A percentile compares a stretch with the other conserved stretches of the same genome.
Evolutionary conservation across 2,888 invertebrate genomes (phyloP).

Genomic region (Torymus aiolomorphi): DNA sequence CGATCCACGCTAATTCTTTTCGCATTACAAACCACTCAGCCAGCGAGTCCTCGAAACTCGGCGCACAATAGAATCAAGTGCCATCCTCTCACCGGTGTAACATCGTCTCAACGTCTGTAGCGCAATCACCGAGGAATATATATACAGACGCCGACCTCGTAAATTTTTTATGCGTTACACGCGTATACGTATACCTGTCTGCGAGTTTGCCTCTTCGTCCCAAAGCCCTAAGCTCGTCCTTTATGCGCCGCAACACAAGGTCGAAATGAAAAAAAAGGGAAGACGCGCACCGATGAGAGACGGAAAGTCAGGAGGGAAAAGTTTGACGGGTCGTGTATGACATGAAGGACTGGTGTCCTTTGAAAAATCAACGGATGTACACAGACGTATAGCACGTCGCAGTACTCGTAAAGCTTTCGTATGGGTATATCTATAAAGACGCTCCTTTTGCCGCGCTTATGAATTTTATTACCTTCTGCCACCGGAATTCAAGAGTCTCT

Average conservation of each 20-base stretch:
- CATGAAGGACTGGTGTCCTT: slow-evolving; percentile 16
- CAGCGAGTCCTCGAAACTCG: not conserved
- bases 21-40: not conserved
- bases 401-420: slow-evolving; percentile 8
- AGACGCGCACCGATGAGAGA: not conserved
- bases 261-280: slow-evolving; percentile 6
- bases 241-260: not conserved
- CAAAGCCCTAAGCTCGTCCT: slow-evolving; percentile 3
- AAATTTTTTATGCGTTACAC: no score
- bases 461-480: slow-evolving; percentile 47
- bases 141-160: no score
- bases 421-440: not conserved
- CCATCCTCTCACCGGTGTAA: no score
- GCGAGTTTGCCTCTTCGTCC: not conserved
- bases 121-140: no score
- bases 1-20: no score
- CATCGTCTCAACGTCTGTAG: no score
- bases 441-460: slow-evolving; percentile 21
- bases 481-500: slow-evolving; percentile 9
- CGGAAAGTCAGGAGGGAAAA: slow-evolving; percentile 4
- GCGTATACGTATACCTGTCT: no score
- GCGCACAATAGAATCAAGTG: not conserved
- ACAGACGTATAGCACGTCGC: not conserved
- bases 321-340: slow-evolving; percentile 16
- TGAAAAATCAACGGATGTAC: slow-evolving; percentile 39